Base-by-base conservation (phyloP, 2,113 vertebrate species). In the Pavo muticus region DNA sequence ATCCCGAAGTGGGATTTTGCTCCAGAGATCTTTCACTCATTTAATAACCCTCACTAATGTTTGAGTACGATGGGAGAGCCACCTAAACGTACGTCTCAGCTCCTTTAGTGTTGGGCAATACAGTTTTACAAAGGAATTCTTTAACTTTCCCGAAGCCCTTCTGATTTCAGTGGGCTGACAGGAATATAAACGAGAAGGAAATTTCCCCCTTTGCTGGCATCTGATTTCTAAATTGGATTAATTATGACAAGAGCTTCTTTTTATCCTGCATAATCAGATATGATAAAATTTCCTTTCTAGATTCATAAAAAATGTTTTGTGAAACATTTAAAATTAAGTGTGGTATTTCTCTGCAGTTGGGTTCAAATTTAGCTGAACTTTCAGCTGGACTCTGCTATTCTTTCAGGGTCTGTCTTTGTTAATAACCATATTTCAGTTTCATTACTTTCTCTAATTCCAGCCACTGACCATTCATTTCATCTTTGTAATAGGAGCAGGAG, bases 161-260 rank as follows among this genome's bases (percentile, higher is more conserved):
- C 57, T 73, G 77, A 65, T 84, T 91, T 87, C 63, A 39, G 48
- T 45, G 37, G 3, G 59, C 65, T 91, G 74, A 70, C 35, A 72
- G 32, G 83, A 96, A 93, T 88, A 82, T 44, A 93, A 94, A 92
- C 48, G 74, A 76, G 77, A 82, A 59, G 63, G 59, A 89, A 84
- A 84, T 63, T 94, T 91, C 59, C n/a, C 54, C 63, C 30, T 92
- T 92, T 73, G 71, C 63, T 91, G 78, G 67, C 63, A 76, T 94
- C 48, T 5, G 5, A 79, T 92, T 94, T 92, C 84, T 83, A 70
- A 94, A 83, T 59, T 64, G 54, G 54, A 84, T 92, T 91, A 89
- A 92, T 89, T 73, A 91, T 19, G 71, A 85, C 67, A 94, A 76
- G 77, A 82, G 25, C 1, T 45, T 88, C 77, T 59, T 59, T 59